Conservation (phyloP, 1,140 invertebrate species). For the Zaprionus nigranus region DNA sequence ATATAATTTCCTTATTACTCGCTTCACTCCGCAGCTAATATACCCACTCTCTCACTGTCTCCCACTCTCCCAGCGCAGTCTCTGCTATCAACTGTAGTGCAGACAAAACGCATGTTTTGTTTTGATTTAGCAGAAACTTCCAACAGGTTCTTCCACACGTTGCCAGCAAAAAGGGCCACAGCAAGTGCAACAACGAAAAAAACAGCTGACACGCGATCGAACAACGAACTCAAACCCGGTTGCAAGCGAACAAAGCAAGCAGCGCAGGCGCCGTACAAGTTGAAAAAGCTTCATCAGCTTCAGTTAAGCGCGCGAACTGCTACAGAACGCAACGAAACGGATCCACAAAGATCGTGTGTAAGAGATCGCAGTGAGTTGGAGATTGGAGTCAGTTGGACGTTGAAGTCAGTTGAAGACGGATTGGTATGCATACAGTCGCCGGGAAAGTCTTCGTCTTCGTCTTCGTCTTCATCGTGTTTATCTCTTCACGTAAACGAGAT, state of each 20-base stretch:
- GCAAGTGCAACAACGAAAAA: conserved; percentile 33
- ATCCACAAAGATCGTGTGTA: neutral
- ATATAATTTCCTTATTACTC: neutral
- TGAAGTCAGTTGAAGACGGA: conserved; percentile 6
- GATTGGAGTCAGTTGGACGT: neutral
- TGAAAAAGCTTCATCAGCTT: conserved; percentile 45
- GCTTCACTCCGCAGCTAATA: neutral
- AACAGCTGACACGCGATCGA: conserved; percentile 72
- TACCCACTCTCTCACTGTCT: neutral
- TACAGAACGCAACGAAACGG: conserved; percentile 18
- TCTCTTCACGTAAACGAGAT: conserved; percentile 19
- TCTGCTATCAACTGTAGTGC: conserved; percentile 51
- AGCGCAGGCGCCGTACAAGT: conserved; percentile 21
- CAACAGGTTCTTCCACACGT: conserved; percentile 55
- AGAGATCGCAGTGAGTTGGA: conserved; percentile 1
- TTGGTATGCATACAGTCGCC: conserved; percentile 9
- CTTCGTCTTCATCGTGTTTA: too few species aligned
- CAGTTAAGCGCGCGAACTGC: conserved; percentile 59
- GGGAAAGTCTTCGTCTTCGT: neutral
- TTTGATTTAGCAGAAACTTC: conserved; percentile 72
- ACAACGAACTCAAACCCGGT: conserved; percentile 25
- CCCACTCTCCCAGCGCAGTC: conserved; percentile 24
- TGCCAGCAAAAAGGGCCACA: conserved; percentile 55
- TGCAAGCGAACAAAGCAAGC: conserved; percentile 24
- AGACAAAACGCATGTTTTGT: conserved; percentile 80